These are phyloP conservation scores for Tiphia femorata DNA, from an alignment of 2,888 invertebrate species.

Conservation along the genomic window DNA sequence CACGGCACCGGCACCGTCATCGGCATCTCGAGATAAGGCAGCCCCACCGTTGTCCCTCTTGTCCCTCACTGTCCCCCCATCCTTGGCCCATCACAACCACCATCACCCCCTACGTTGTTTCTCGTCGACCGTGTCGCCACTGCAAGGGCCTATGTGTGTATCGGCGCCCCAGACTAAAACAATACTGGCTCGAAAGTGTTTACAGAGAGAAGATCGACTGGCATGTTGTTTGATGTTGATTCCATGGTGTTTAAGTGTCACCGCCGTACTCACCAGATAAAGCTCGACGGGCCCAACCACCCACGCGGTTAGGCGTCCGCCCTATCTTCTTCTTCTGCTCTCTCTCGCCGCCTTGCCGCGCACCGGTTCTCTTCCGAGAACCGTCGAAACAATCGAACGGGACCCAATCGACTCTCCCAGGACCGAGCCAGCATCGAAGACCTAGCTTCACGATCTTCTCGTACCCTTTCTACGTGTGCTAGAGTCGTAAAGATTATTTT, in stretches of 20 bases:
- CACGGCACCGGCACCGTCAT: too few relatives aligned
- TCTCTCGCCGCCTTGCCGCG: too few relatives aligned
- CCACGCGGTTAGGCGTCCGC: conserved; percentile 43
- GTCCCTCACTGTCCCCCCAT: too few relatives aligned
- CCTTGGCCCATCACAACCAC: conserved; percentile 55
- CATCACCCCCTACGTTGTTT: background rate
- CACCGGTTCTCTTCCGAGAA: conserved; percentile 12
- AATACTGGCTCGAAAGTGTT: conserved; percentile 51
- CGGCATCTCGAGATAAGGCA: too few relatives aligned
- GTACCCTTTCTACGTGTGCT: too few relatives aligned
- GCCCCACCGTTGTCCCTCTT: too few relatives aligned
- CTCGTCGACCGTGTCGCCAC: conserved; percentile 1
- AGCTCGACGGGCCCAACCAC: conserved; percentile 46
- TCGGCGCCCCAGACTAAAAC: conserved; percentile 38
- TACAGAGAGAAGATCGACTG: conserved; percentile 52
- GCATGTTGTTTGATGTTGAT: conserved; percentile 59
- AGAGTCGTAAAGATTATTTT: too few relatives aligned
- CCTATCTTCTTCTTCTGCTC: too few relatives aligned
- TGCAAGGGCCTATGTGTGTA: conserved; percentile 6
- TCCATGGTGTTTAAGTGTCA: conserved; percentile 58
- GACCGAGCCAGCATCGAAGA: background rate
- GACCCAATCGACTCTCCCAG: background rate
- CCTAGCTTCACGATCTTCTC: too few relatives aligned
- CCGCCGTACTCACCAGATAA: conserved; percentile 44
- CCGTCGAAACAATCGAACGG: conserved; percentile 21